Conservation (phyloP, 2,797 vertebrate genomes). For the Nasua narica region DNA sequence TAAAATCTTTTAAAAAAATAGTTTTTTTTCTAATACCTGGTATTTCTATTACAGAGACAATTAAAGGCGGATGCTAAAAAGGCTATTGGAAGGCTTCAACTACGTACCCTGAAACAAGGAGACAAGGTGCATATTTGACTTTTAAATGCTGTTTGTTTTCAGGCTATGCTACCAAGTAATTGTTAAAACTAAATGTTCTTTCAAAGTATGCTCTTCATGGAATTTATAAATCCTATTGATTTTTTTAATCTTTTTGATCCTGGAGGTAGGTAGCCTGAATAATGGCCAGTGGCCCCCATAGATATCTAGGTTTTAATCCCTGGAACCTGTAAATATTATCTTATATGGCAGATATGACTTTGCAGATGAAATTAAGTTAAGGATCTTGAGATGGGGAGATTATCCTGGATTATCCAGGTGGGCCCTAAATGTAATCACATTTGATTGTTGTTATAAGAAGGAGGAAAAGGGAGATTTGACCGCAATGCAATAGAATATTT, state of each 20-base stretch:
- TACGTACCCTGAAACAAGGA: constrained; percentile 89
- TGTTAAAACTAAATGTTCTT: constrained; percentile 11
- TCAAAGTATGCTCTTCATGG: not conserved
- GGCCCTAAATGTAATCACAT: constrained; percentile 19
- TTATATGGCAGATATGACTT: constrained; percentile 6
- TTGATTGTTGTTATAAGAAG: not conserved
- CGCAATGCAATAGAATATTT: not conserved
- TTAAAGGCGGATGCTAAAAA: constrained; percentile 91
- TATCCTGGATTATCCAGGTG: constrained; percentile 4
- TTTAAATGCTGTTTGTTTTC: constrained; percentile 4
- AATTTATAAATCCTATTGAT: constrained; percentile 14
- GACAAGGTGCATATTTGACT: constrained; percentile 74
- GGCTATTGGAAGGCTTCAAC: constrained; percentile 88
- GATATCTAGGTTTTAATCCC: constrained; percentile 10
- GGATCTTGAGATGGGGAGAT: constrained; percentile 8
- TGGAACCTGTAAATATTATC: not conserved
- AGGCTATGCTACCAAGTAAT: not conserved
- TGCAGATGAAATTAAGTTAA: constrained; percentile 19
- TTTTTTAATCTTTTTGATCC: not conserved
- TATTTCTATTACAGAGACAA: constrained; percentile 81
- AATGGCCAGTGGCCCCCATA: not conserved
- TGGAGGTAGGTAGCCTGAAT: constrained; percentile 24
- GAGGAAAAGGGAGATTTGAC: not conserved
- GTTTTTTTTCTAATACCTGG: constrained; percentile 36
- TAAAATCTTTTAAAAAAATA: too few species aligned